Percentiles rank a stretch among this genome's conserved stretches.
These are phyloP conservation scores for Drosophila bifasciata DNA, from an alignment of 1,140 invertebrate genomes.

Conservation along the genomic window DNA sequence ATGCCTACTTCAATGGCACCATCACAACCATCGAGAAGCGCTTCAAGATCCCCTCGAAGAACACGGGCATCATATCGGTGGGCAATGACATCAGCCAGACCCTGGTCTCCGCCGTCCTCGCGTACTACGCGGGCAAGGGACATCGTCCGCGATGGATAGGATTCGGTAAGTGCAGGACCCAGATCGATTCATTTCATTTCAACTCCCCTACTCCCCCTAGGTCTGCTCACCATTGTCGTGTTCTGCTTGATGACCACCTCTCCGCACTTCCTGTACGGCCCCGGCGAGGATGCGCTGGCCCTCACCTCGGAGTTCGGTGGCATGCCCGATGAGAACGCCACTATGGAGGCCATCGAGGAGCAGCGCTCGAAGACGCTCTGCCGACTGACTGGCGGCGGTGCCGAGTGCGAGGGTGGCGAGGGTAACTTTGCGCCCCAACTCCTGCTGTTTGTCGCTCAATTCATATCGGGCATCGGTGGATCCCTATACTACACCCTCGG, in stretches of 20 bases:
- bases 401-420: constrained; percentile 85
- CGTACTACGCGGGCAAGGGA: constrained; percentile 74
- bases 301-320: constrained; percentile 87
- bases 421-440: constrained; percentile 87
- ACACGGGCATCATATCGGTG: constrained; percentile 89
- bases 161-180: constrained; percentile 51
- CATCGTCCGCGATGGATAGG: constrained; percentile 78
- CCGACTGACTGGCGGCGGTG: constrained; percentile 63
- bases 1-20: constrained; percentile 91
- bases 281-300: constrained; percentile 88
- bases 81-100: constrained; percentile 86
- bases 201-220: constrained; percentile 54
- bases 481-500: constrained; percentile 88
- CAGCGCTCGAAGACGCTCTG: constrained; percentile 84
- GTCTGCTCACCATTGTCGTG: constrained; percentile 88
- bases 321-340: constrained; percentile 77
- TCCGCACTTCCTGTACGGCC: constrained; percentile 90
- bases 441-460: constrained; percentile 87
- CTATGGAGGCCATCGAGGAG: constrained; percentile 74
- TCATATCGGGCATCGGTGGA: constrained; percentile 88
- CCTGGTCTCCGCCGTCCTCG: constrained; percentile 62
- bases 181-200: too few relatives aligned
- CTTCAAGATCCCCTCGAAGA: constrained; percentile 91
- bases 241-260: constrained; percentile 89
- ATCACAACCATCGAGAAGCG: constrained; percentile 92